Conservation (phyloP, 2,888 invertebrate genomes). For the Nasonia oneida region DNA sequence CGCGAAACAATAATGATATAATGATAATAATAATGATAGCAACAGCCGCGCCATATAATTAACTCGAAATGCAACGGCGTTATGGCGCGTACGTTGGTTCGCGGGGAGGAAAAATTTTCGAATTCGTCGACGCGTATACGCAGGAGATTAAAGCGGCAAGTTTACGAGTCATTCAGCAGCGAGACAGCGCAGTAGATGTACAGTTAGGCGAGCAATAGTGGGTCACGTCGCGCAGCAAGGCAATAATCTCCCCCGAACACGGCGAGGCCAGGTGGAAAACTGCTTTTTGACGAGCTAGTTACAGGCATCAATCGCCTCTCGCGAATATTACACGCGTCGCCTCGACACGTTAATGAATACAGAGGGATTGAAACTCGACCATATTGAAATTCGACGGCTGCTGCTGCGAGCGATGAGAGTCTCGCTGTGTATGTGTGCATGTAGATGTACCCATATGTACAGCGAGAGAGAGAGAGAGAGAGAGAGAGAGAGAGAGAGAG, state of each 20-base stretch:
- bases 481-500: neutral
- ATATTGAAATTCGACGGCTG: conserved; percentile 51
- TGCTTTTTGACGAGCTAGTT: conserved; percentile 45
- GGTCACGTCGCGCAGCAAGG: neutral
- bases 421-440: neutral
- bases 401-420: neutral
- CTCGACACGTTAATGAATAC: conserved; percentile 47
- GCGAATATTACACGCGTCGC: conserved; percentile 40
- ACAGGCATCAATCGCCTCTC: conserved; percentile 46
- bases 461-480: neutral
- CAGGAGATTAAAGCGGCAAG: no score
- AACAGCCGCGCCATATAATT: neutral
- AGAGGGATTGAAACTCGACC: conserved; percentile 53
- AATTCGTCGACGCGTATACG: no score
- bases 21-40: neutral
- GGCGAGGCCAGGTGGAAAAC: neutral
- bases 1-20: neutral
- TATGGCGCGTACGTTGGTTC: no score
- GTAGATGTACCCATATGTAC: neutral
- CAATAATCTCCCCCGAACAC: conserved; percentile 7
- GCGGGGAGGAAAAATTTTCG: no score
- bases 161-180: no score
- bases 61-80: neutral
- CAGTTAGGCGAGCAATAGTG: no score
- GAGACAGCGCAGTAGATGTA: no score